phyloP scores from a whole-genome alignment of 1,140 invertebrate genomes.

The Dryas iulia region DNA sequence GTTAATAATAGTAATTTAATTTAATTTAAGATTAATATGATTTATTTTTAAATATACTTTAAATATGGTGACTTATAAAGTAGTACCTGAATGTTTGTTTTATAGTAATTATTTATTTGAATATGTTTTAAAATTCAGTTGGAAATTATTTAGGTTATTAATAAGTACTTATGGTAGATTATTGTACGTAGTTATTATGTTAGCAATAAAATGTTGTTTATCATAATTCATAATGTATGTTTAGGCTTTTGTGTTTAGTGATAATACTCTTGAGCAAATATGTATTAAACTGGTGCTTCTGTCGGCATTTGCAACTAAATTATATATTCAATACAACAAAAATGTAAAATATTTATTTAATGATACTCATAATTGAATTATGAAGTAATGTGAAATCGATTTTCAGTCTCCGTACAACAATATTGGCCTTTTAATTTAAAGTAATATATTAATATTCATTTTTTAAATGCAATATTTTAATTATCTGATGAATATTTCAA shows the following conservation, averaged over 20 bases:
- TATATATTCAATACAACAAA: neutral
- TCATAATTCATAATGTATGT: neutral
- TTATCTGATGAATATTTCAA: no score
- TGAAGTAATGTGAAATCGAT: neutral
- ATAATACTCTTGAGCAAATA: constrained; percentile 1
- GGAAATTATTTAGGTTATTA: neutral
- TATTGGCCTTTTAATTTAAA: no score
- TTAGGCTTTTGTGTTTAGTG: neutral
- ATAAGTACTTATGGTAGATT: constrained; percentile 16
- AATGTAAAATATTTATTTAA: neutral
- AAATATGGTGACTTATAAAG: constrained; percentile 42
- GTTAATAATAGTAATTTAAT: constrained; percentile 21
- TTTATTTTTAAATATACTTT: constrained; percentile 24
- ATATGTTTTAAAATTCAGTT: constrained; percentile 20
- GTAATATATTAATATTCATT: no score
- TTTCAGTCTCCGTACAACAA: no score
- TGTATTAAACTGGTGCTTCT: constrained; percentile 3
- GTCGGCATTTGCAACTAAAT: neutral
- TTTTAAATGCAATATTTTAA: no score
- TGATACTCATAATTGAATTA: neutral
- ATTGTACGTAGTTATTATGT: neutral
- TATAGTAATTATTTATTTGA: constrained; percentile 29
- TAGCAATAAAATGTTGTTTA: neutral
- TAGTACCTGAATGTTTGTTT: constrained; percentile 44
- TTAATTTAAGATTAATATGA: constrained; percentile 8